Evolutionary conservation across 2,797 vertebrate species (phyloP), one percentile per base, ranked within the genome.

Genomic region (Oophaga sylvatica): DNA sequence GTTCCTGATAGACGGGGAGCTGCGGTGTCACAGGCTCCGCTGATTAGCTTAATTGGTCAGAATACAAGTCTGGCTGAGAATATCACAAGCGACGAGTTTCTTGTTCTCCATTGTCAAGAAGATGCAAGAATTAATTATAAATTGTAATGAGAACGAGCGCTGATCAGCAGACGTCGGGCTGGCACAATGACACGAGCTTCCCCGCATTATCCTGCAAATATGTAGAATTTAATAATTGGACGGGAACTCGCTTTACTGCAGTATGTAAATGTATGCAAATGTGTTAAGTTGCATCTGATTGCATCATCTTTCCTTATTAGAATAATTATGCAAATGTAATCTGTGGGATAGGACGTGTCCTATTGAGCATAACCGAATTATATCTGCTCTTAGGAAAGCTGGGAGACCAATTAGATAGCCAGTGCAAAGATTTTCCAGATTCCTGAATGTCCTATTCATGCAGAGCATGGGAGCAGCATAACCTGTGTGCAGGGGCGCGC

Each of bases 21-120:
- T 13, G 35, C 20, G 22, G 77, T 79, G 77, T 63, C 56, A 26
- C 59, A 57, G 81, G 31, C 67, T 62, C 57, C 1, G 73, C 81
- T 83, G 81, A 87, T 87, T 78, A 79, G 76, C 5, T 29, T 87
- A 87, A 87, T 87, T 87, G 87, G 75, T 67, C 56, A 62, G 65
- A 60, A 45, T 77, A 57, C 19, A 10, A 41, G 13, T 35, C 76
- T 41, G 29, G 71, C 45, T 29, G 48, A 68, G 35, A 53, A 63
- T 65, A 48, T 41, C 26, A 62, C 31, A 62, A 71, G 17, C 48
- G 9, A 68, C 48, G 13, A 9, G 22, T 82, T 82, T 68, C 7
- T 31, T 56, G 65, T 80, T 60, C 59, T 80, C 57, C 26, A 65
- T 73, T 75, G 70, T 70, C 82, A 62, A 22, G 53, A 62, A 15